Base-by-base conservation (phyloP, 1,140 invertebrate genomes). In the Temnothorax longispinosus region DNA sequence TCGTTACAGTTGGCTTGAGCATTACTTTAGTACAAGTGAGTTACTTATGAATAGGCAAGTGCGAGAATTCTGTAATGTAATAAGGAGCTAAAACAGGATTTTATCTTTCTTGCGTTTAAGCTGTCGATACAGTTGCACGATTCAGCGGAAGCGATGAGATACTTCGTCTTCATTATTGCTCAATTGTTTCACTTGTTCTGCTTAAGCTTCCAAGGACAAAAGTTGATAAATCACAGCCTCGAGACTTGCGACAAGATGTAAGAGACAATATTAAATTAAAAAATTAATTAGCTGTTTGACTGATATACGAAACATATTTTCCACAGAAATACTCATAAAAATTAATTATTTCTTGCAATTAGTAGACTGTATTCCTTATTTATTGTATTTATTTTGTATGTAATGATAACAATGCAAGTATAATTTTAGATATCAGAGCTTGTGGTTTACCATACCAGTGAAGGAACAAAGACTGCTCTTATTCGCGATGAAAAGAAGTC, bases 101-200 rank as follows among this genome's bases (percentile, higher is more conserved):
- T 56, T 58, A 76, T 8, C 15, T 13, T 78, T 11, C 10, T 15
- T 8, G 10, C 18, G 18, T 44, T 35, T 6, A 62, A 78, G 56
- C 21, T 64, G 1, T 44, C 58, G 21, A 47, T 35, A 1, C 21
- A 65, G 1, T 21, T 76, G 15, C 54, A 76, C 21, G 13, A 76
- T 44, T 44, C 60, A 18, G 4, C 52, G 4, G 80, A 84, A 76
- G 54, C 27, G 13, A 44, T 62, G 8, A 85, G 87, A 64, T 90
- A 75, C n/a, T 3, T 32, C 2, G n/a, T 65, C 11, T 88, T 87
- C n/a, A 80, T 78, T n/a, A 2, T 88, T 7, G 86, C 50, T 41
- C 71, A 88, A 50, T 8, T 77, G 38, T 44, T 77, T 10, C 75
- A 77, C 6, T 77, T 77, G 41, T 77, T 77, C 27, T 77, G 54